A percentile compares a stretch with the other conserved stretches of the same genome.
Evolutionary conservation across 1,140 invertebrate species (phyloP).

Genomic region (Conus ventricosus): DNA sequence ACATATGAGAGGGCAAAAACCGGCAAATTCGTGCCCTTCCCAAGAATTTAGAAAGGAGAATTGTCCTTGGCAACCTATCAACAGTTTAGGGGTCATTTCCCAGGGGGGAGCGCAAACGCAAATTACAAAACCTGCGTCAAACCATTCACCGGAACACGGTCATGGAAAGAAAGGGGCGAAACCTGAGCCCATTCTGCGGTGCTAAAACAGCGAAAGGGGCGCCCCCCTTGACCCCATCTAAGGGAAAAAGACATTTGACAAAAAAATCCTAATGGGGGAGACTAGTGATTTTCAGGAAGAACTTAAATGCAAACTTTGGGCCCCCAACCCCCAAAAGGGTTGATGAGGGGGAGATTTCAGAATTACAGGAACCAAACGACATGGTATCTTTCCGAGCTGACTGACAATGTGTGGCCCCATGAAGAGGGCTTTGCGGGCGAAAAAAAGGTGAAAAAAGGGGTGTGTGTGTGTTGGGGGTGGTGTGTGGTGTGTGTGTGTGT

Average conservation of each 20-base stretch:
- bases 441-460: no score
- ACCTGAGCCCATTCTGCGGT: not conserved
- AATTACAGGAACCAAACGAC: no score
- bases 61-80: no score
- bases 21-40: no score
- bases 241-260: not conserved
- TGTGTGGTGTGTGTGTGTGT: no score
- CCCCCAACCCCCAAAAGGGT: not conserved
- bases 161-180: not conserved
- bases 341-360: no score
- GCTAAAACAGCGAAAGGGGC: not conserved
- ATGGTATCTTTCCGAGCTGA: no score
- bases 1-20: no score
- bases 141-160: not conserved
- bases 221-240: not conserved
- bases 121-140: not conserved
- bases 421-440: not conserved
- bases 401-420: not conserved
- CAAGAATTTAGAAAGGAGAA: no score
- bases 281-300: not conserved
- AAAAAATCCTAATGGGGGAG: not conserved
- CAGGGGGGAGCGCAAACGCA: no score
- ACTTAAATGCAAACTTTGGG: constrained; percentile 7
- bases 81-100: no score
- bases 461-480: no score